Base-by-base conservation (phyloP, 2,888 invertebrate species). In the Agelastica alni region DNA sequence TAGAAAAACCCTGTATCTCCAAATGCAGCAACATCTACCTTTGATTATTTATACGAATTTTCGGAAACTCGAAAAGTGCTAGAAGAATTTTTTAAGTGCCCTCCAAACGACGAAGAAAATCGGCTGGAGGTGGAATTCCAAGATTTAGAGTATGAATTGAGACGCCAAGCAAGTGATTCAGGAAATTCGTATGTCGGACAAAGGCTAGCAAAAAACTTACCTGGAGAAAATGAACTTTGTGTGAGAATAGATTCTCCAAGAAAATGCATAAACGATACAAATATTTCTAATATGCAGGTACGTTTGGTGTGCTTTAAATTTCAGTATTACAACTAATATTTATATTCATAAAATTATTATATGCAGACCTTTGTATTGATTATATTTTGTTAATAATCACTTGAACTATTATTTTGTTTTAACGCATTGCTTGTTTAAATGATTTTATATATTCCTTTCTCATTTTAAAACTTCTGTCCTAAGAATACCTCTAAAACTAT, bases 21-120 rank as follows among this genome's bases (percentile, higher is more conserved):
- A 17, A 67, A 68, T 14, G 58, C 62, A 17, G 69, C 72, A 37
- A 80, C 82, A 53, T 81, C 88, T 46, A 89, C 91, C 26, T 92
- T 91, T 74, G 92, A 93, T 79, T 93, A 93, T 78, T 77, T 93
- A 59, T 93, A 93, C 76, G 94, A 94, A 77, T 93, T 93, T 78
- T 93, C 93, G 0, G 93, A 94, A 78, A 94, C 94, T 16, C 82
- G 93, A 62, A 93, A 93, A 79, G 93, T 94, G 39, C 79, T 94
- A 34, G 93, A 94, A 72, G 93, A 94, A 78, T 94, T 94, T 79
- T 94, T 93, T 80, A 87, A 90, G 75, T 89, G 90, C 73, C 88
- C 88, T 42, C 85, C 86, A 51, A 80, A 81, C 16, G 81, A 83
- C 61, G 81, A 84, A 70, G 85, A 85, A 60, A 83, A 83, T 58